Percentiles rank a stretch among this genome's conserved stretches.
These are phyloP conservation scores for Andrena bicolor DNA, from an alignment of 2,888 invertebrate species.

Conservation along the genomic window DNA sequence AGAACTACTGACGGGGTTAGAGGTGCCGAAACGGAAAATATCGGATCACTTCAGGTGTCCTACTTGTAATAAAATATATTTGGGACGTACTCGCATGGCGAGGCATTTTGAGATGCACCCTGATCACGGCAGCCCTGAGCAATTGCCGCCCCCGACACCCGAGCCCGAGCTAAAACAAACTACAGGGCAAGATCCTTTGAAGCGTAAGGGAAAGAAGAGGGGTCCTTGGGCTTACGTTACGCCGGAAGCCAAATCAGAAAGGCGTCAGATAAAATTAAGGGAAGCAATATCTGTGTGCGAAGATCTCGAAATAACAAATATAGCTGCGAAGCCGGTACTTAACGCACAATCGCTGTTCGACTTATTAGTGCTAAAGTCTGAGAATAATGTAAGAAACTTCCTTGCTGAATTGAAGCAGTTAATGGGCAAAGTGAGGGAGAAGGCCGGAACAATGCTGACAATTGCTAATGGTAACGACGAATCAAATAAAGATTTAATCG, in stretches of 20 bases:
- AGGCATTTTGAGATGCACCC: constrained; percentile 88
- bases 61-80: constrained; percentile 88
- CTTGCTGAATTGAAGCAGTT: constrained; percentile 79
- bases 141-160: constrained; percentile 80
- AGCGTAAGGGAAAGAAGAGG: constrained; percentile 82
- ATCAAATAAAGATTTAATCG: constrained; percentile 65
- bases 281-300: constrained; percentile 83
- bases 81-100: constrained; percentile 87
- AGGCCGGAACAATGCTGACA: constrained; percentile 74
- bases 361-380: constrained; percentile 80
- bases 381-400: constrained; percentile 79
- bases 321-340: constrained; percentile 81
- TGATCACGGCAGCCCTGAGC: constrained; percentile 86
- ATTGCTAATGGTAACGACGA: constrained; percentile 66
- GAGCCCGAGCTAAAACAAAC: constrained; percentile 79
- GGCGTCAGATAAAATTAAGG: constrained; percentile 79
- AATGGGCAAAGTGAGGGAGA: constrained; percentile 77
- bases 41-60: constrained; percentile 87
- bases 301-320: constrained; percentile 79
- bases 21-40: constrained; percentile 85
- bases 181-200: constrained; percentile 73
- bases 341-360: constrained; percentile 80
- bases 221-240: constrained; percentile 83
- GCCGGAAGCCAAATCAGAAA: constrained; percentile 81
- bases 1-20: constrained; percentile 80